Conservation (phyloP, 2,888 invertebrate species). For the Julus scanicus region DNA sequence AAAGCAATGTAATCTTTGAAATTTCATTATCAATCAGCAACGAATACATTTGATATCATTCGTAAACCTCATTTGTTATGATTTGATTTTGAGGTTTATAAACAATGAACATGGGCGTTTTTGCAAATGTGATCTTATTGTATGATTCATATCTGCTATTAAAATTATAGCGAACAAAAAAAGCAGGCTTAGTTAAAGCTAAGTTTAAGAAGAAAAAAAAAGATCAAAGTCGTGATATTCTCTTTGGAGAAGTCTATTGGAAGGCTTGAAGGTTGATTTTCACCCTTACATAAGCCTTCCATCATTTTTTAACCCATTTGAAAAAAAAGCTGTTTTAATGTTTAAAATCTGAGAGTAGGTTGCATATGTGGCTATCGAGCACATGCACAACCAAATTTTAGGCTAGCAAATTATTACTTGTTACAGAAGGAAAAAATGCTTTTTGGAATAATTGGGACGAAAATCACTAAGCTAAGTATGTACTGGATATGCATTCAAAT, state of each 20-base stretch:
- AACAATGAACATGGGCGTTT: conserved; percentile 12
- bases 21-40: conserved; percentile 28
- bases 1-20: not conserved
- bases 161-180: not conserved
- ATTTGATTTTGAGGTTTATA: not conserved
- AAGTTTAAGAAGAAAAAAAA: not conserved
- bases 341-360: conserved; percentile 29
- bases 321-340: conserved; percentile 19
- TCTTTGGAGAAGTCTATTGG: not conserved
- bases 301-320: not conserved
- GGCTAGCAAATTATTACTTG: conserved; percentile 9
- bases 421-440: not conserved
- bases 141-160: not conserved
- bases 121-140: conserved; percentile 27
- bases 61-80: not conserved
- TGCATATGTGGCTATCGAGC: not conserved
- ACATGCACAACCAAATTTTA: not conserved
- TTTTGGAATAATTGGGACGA: not conserved
- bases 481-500: not conserved
- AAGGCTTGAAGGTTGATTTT: conserved; percentile 4
- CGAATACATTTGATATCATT: not conserved
- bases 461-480: not conserved
- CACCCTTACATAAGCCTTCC: conserved; percentile 24
- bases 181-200: not conserved
- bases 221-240: not conserved